Percentiles rank a stretch among this genome's conserved stretches.
phyloP scores from a whole-genome alignment of 2,888 invertebrate species.

The Dolichopus griseipennis region DNA sequence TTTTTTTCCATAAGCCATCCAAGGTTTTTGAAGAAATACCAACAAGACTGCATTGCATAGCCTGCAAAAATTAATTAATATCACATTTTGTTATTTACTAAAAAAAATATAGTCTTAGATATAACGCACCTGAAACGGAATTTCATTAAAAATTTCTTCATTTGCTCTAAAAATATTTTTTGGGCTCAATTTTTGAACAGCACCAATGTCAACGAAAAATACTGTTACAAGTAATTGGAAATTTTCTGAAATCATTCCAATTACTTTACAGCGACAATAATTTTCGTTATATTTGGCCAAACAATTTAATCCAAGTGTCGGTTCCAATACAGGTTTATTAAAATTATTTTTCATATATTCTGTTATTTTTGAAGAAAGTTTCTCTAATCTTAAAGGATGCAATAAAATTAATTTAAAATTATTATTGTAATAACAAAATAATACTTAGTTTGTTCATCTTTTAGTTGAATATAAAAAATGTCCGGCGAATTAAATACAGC shows the following conservation, averaged over 20 bases:
- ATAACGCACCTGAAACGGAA: slow-evolving; percentile 21
- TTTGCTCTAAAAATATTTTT: slow-evolving; percentile 14
- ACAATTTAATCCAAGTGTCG: slow-evolving; percentile 19
- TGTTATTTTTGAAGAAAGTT: slow-evolving; percentile 16
- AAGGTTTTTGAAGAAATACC: slow-evolving; percentile 17
- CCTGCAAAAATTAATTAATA: slow-evolving; percentile 12
- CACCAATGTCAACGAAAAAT: slow-evolving; percentile 22
- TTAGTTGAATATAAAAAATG: slow-evolving; percentile 18
- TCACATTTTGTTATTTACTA: too few species aligned
- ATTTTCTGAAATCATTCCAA: slow-evolving; percentile 13
- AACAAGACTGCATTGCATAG: slow-evolving; percentile 19
- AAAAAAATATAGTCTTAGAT: too few species aligned
- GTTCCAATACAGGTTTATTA: slow-evolving; percentile 7
- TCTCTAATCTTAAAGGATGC: slow-evolving; percentile 16
- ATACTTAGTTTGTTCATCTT: not conserved
- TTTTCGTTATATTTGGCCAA: slow-evolving; percentile 16
- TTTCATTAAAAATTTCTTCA: slow-evolving; percentile 12
- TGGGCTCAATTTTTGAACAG: not conserved
- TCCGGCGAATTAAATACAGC: slow-evolving; percentile 18
- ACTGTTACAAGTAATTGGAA: slow-evolving; percentile 14
- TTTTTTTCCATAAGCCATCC: slow-evolving; percentile 18
- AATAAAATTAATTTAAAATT: slow-evolving; percentile 7
- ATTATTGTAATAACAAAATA: too few species aligned
- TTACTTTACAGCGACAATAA: slow-evolving; percentile 20
- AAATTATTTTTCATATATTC: slow-evolving; percentile 3